Conservation (phyloP, 2,888 invertebrate genomes). For the Pristionchus fissidentatus region DNA sequence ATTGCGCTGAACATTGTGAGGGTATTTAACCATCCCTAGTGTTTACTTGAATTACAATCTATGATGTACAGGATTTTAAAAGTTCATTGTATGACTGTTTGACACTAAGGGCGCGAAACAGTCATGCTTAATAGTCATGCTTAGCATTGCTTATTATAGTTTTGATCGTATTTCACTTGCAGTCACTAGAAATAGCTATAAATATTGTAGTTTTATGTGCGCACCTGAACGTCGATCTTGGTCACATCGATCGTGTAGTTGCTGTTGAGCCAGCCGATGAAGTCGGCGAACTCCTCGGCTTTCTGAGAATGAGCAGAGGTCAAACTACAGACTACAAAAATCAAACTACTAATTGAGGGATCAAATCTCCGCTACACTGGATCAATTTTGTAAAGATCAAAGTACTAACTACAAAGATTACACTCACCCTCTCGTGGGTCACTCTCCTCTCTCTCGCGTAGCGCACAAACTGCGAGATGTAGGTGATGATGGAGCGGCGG, state of each 20-base stretch:
- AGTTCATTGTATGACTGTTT: no score
- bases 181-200: no score
- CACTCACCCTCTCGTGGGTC: conserved; percentile 44
- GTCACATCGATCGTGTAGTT: conserved; percentile 54
- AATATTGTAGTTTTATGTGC: no score
- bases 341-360: background rate
- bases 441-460: conserved; percentile 60
- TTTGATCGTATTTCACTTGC: no score
- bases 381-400: background rate
- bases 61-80: no score
- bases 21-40: no score
- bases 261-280: conserved; percentile 62
- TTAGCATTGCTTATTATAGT: no score
- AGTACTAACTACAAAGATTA: background rate
- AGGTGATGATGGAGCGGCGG: conserved; percentile 72
- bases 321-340: background rate
- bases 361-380: background rate
- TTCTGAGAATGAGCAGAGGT: conserved; percentile 44
- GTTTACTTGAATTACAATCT: no score
- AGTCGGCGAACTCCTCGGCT: conserved; percentile 57
- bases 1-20: no score
- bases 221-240: conserved; percentile 53
- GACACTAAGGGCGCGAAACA: no score
- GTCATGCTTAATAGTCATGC: no score
- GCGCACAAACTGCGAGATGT: conserved; percentile 74